Base-by-base conservation (phyloP, 2,797 vertebrate genomes). In the Anguilla obscura region DNA sequence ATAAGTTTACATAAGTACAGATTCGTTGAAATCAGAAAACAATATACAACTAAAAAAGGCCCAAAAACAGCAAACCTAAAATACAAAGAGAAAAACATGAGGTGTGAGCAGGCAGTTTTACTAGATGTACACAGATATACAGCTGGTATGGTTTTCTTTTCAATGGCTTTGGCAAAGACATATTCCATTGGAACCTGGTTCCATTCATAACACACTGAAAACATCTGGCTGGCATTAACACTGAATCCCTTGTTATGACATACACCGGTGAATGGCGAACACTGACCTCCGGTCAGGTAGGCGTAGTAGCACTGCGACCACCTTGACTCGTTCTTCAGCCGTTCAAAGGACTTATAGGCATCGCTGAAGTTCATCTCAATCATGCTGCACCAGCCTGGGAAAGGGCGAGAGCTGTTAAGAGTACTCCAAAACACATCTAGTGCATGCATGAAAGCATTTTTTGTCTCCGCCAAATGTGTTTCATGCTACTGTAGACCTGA, bases 231-330 rank as follows among this genome's bases (percentile, higher is more conserved):
- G 7, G 6, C 79, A 82, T 10, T 24, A 24, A n/a, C 14, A 6
- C 45, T 82, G 40, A 24, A 40, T 79, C 33, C 33, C 4, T 7
- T 16, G 40, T 8, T 14, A 33, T 16, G 74, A 40, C 12, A 9
- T 3, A 21, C 33, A 4, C 14, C 18, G 27, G 48, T 24, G 40
- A 1, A 63, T 45, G 14, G 21, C 27, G 50, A 52, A 63, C 16
- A 93, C 95, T 93, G 92, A 98, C 99, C 98, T 95, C 97, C 99
- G 16, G 98, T 99, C 91, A 99, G 94, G 92, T 99, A 99, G 52
- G 98, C 98, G 1, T 99, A 99, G 92, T 99, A 99, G 93, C 99
- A 99, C 93, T 99, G 99, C 0, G 99, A 99, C 99, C 99, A 99
- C 89, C 98, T 95, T 14, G 99, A 99, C 90, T 99, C 98, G 0